phyloP scores from a whole-genome alignment of 2,113 vertebrate species.

The Bostrychus sinensis region DNA sequence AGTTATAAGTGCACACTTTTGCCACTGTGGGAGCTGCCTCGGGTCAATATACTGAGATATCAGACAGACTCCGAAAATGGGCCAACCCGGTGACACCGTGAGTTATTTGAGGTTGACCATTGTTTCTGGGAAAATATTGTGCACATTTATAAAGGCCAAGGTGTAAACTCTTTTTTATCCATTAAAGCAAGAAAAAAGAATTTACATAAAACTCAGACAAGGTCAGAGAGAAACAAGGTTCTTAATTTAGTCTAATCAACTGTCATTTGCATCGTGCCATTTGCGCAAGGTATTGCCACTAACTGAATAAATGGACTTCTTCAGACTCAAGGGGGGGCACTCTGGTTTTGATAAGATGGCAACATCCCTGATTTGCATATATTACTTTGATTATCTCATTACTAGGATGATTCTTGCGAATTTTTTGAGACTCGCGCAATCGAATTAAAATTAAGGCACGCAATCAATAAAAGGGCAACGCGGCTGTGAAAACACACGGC shows the following conservation, averaged over 20 bases:
- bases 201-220: slow-evolving; percentile 99
- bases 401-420: slow-evolving; percentile 95
- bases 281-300: slow-evolving; percentile 99
- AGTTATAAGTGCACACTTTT: slow-evolving; percentile 68
- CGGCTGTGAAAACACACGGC: slow-evolving; percentile 63
- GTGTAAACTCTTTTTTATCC: slow-evolving; percentile 68
- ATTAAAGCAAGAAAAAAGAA: slow-evolving; percentile 79
- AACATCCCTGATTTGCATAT: slow-evolving; percentile 99
- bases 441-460: slow-evolving; percentile 77
- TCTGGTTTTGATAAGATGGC: slow-evolving; percentile 99
- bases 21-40: slow-evolving; percentile 62
- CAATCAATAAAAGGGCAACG: slow-evolving; percentile 85
- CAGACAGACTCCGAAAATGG: slow-evolving; percentile 15
- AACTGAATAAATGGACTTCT: slow-evolving; percentile 99
- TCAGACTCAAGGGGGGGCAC: slow-evolving; percentile 97
- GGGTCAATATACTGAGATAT: slow-evolving; percentile 65
- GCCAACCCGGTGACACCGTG: slow-evolving; percentile 33
- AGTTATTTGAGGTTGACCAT: slow-evolving; percentile 49
- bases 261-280: slow-evolving; percentile 99
- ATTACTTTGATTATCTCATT: slow-evolving; percentile 99
- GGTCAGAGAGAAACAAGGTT: slow-evolving; percentile 99
- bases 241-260: slow-evolving; percentile 99
- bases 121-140: slow-evolving; percentile 54
- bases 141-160: slow-evolving; percentile 57
- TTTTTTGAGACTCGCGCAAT: slow-evolving; percentile 88